Percentiles rank a stretch among this genome's conserved stretches.
Evolutionary conservation across 2,888 invertebrate genomes (phyloP).

Genomic region (Meta bourneti): DNA sequence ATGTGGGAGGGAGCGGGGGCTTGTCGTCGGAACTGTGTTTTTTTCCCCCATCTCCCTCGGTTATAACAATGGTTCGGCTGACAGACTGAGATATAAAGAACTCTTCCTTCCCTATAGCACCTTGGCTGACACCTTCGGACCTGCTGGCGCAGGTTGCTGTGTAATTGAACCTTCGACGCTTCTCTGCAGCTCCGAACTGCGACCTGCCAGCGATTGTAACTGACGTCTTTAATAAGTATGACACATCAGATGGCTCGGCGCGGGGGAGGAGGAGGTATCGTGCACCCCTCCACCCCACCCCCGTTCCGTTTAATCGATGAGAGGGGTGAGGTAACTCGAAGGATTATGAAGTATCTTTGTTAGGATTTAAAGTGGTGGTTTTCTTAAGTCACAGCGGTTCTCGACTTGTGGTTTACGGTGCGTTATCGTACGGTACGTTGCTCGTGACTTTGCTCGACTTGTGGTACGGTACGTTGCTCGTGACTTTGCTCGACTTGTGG

Average conservation of each 20-base stretch:
- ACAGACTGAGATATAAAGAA: constrained; percentile 45
- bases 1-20: too few species aligned
- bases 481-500: too few species aligned
- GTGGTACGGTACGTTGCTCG: too few species aligned
- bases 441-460: too few species aligned
- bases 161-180: constrained; percentile 59
- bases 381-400: too few species aligned
- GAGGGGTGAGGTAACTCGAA: not conserved
- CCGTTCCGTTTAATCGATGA: constrained; percentile 48
- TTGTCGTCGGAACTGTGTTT: not conserved
- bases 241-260: constrained; percentile 62
- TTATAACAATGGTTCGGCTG: constrained; percentile 24
- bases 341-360: not conserved
- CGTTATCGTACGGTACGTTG: too few species aligned
- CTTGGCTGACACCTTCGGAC: constrained; percentile 71
- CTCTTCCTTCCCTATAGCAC: constrained; percentile 29
- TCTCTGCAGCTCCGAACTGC: not conserved
- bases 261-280: not conserved
- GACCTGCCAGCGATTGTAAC: constrained; percentile 71
- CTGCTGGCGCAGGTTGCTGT: constrained; percentile 59
- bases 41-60: constrained; percentile 1
- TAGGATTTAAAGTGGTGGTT: not conserved
- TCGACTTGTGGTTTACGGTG: too few species aligned
- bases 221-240: constrained; percentile 75
- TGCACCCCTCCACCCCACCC: not conserved